Evolutionary conservation across 2,888 invertebrate species (phyloP).

Genomic region (Harpagoxenus sublaevis): DNA sequence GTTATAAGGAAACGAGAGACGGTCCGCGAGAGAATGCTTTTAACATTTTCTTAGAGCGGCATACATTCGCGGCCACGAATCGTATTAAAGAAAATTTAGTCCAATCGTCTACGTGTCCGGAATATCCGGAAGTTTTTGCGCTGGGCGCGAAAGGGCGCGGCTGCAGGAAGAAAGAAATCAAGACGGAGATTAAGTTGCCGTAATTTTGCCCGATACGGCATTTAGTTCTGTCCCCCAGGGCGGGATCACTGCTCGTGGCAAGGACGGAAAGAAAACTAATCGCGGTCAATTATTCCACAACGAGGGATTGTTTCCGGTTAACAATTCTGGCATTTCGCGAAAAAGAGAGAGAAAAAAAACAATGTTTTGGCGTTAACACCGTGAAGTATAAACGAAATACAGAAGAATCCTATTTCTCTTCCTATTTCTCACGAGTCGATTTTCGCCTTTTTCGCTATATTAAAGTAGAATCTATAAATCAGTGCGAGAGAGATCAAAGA

Average conservation of each 20-base stretch:
- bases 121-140: constrained; percentile 54
- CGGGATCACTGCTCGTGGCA: not conserved
- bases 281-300: constrained; percentile 26
- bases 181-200: constrained; percentile 66
- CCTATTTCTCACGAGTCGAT: constrained; percentile 29
- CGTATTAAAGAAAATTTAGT: constrained; percentile 56
- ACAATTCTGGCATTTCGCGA: not conserved
- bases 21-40: not conserved
- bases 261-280: not conserved
- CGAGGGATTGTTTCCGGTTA: not conserved
- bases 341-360: not conserved
- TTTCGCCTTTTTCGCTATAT: constrained; percentile 22
- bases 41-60: not conserved
- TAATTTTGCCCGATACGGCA: constrained; percentile 64
- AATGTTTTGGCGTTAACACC: not conserved
- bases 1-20: not conserved
- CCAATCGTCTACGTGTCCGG: constrained; percentile 68
- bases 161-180: constrained; percentile 20
- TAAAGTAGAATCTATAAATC: constrained; percentile 44
- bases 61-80: not conserved
- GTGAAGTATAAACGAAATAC: not conserved
- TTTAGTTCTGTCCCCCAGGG: constrained; percentile 10
- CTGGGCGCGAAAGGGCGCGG: not conserved
- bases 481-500: constrained; percentile 38
- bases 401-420: constrained; percentile 34